Base-by-base conservation (phyloP, 2,797 vertebrate species). In the Fratercula arctica region DNA sequence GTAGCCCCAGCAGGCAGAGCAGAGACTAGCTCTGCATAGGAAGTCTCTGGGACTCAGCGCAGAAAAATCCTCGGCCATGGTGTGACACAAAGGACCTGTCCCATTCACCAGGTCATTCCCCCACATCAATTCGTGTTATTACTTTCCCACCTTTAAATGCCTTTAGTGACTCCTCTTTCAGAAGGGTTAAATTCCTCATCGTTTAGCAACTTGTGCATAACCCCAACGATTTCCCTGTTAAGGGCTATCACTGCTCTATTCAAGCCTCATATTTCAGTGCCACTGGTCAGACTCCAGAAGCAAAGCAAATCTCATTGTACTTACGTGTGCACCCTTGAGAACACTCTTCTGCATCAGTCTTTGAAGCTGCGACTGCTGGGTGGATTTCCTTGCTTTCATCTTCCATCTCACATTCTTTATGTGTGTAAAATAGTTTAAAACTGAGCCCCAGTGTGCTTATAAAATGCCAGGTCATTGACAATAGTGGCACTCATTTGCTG, bases 381-480 rank as follows among this genome's bases (percentile, higher is more conserved):
- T 87, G 33, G 57, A 68, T 90, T 86, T 89, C 39, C 63, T 57
- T 85, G 35, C 67, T 91, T 87, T 86, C 67, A 53, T 91, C 95
- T 94, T 96, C 95, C 17, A 39, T 26, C 29, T 96, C 72, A 45
- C 28, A 56, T 70, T 94, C 67, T 91, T 95, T 93, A 85, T 76
- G 76, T 50, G 28, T 70, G 88, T 95, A 92, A 96, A 97, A 92
- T 88, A 93, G 95, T 90, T 92, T 78, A 93, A 93, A 96, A 95
- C 91, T 59, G 75, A 97, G 95, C 94, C 97, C 93, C 97, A 75
- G 43, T 70, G 95, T 69, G 95, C 97, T 96, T 97, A 95, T 97
- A 97, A 98, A 98, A 97, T 97, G 95, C 96, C 96, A 98, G 97
- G 98, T 96, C 97, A 96, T 95, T 91, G 96, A 95, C 96, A 97